A percentile compares a stretch with the other conserved stretches of the same genome.
Conservation (phyloP, 2,888 invertebrate genomes). For the Drosophila pegasa region DNA sequence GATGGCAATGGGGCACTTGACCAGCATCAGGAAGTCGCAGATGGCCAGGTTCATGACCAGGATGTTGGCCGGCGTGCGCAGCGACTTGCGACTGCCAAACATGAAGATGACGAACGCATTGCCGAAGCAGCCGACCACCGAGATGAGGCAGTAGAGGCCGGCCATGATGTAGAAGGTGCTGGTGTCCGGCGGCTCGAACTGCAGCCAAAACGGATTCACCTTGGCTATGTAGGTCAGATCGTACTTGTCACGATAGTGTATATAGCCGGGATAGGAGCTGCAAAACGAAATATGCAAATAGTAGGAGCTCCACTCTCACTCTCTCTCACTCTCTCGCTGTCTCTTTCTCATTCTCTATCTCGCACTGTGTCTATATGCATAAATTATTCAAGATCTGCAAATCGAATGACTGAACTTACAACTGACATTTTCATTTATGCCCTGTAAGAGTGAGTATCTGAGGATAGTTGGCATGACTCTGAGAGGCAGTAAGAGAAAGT, state of each 20-base stretch:
- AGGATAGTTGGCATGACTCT: not conserved
- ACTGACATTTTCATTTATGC: not conserved
- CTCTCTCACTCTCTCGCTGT: not conserved
- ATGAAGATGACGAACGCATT: constrained; percentile 90
- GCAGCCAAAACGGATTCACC: constrained; percentile 91
- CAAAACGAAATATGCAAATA: constrained; percentile 10
- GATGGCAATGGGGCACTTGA: constrained; percentile 90
- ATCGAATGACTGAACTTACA: not conserved
- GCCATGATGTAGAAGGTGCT: constrained; percentile 87
- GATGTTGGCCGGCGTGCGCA: constrained; percentile 91
- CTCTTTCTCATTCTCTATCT: not conserved
- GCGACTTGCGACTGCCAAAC: constrained; percentile 89
- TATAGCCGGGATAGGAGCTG: constrained; percentile 70
- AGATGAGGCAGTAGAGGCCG: constrained; percentile 87
- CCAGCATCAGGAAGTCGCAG: constrained; percentile 90
- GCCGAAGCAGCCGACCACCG: constrained; percentile 89
- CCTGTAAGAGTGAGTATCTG: not conserved
- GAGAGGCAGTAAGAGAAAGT: not conserved
- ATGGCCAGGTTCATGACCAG: constrained; percentile 91
- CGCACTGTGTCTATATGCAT: not conserved
- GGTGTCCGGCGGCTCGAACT: constrained; percentile 88
- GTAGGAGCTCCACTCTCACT: no score
- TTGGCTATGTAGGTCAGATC: constrained; percentile 80
- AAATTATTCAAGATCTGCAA: constrained; percentile 4
- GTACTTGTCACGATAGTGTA: constrained; percentile 79